Conservation (phyloP, 2,888 invertebrate species). For the Brachypterus glaber region DNA sequence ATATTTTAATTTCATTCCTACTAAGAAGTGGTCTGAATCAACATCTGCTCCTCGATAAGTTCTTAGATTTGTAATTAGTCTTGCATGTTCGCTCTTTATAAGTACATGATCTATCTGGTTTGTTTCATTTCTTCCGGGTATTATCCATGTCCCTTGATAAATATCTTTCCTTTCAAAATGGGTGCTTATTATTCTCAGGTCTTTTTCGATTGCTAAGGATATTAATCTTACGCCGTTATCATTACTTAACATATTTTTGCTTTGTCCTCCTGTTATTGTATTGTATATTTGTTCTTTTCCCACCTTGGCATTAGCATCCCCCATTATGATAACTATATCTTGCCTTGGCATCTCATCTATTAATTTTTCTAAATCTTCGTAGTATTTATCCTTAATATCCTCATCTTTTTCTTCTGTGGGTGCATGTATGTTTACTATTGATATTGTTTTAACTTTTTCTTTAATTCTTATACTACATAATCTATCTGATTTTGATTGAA, state of each 20-base stretch:
- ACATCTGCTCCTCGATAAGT: conserved; percentile 5
- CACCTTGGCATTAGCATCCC: conserved; percentile 20
- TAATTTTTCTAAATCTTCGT: conserved; percentile 15
- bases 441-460: conserved; percentile 16
- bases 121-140: conserved; percentile 4
- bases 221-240: conserved; percentile 15
- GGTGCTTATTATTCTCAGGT: conserved; percentile 13
- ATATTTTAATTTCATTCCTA: not conserved
- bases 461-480: conserved; percentile 19
- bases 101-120: conserved; percentile 12
- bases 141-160: conserved; percentile 12
- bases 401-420: conserved; percentile 20
- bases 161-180: conserved; percentile 13
- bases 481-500: conserved; percentile 14
- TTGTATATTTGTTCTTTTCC: conserved; percentile 18
- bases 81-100: not conserved
- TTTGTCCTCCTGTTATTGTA: conserved; percentile 16
- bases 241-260: conserved; percentile 14
- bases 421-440: conserved; percentile 18
- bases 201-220: conserved; percentile 12
- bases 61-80: conserved; percentile 7
- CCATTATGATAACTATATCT: conserved; percentile 17
- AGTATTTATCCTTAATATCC: conserved; percentile 18
- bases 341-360: conserved; percentile 12
- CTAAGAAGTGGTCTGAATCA: conserved; percentile 7